Conservation (phyloP, 2,888 invertebrate genomes). For the Halocaridina rubra region DNA sequence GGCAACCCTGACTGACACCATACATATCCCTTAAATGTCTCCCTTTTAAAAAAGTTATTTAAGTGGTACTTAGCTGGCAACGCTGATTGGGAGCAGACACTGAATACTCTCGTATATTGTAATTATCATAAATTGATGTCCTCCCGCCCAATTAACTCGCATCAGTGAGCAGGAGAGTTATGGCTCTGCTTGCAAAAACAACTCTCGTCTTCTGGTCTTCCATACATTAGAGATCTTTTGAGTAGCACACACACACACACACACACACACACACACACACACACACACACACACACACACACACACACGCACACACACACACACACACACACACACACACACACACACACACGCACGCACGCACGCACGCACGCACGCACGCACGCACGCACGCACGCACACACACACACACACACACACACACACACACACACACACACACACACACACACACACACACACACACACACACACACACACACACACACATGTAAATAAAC, state of each 20-base stretch:
- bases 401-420: neutral
- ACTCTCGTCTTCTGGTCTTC: no score
- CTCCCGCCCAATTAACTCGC: no score
- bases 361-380: neutral
- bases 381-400: neutral
- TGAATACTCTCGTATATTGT: no score
- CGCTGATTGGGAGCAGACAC: no score
- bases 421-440: neutral
- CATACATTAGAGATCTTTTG: neutral
- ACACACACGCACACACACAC: neutral
- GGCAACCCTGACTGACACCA: no score
- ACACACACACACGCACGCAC: neutral
- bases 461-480: neutral
- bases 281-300: neutral
- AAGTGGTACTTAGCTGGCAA: no score
- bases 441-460: neutral
- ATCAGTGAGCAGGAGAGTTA: no score
- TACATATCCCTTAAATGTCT: no score
- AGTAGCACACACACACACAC: neutral
- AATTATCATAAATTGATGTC: no score
- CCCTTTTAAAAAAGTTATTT: no score
- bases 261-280: neutral
- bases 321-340: neutral
- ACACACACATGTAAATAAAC: neutral
- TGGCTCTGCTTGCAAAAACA: no score